Conservation (phyloP, 2,113 vertebrate genomes). For the Gracilinanus agilis region DNA sequence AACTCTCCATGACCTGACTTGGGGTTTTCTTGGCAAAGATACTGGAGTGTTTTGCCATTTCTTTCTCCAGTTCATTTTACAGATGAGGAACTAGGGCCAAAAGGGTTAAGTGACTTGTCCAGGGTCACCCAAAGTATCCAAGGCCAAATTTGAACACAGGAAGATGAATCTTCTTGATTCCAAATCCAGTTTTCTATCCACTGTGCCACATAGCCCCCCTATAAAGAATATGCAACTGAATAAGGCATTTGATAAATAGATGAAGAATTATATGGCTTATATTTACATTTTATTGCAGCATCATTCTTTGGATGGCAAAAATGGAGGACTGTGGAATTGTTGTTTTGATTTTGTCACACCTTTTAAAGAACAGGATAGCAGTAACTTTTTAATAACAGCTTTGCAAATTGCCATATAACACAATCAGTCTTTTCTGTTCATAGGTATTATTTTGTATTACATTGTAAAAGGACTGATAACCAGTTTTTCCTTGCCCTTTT, state of each 20-base stretch:
- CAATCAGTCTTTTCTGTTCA: constrained; percentile 3
- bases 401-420: neutral
- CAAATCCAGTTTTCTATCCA: too few relatives aligned
- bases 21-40: too few relatives aligned
- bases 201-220: too few relatives aligned
- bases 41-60: too few relatives aligned
- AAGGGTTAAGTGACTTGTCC: too few relatives aligned
- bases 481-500: constrained; percentile 31
- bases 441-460: neutral
- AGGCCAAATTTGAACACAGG: too few relatives aligned
- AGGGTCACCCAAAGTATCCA: too few relatives aligned
- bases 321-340: neutral
- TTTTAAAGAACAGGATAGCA: neutral
- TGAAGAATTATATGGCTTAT: neutral
- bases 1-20: too few relatives aligned
- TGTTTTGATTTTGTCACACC: neutral
- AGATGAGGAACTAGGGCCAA: too few relatives aligned
- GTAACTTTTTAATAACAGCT: constrained; percentile 29
- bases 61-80: too few relatives aligned
- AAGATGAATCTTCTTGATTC: too few relatives aligned
- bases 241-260: constrained; percentile 25
- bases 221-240: neutral
- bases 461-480: neutral
- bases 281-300: constrained; percentile 14
- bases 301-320: neutral